Conservation (phyloP, 2,797 vertebrate species). For the Catostomus latipinnis region DNA sequence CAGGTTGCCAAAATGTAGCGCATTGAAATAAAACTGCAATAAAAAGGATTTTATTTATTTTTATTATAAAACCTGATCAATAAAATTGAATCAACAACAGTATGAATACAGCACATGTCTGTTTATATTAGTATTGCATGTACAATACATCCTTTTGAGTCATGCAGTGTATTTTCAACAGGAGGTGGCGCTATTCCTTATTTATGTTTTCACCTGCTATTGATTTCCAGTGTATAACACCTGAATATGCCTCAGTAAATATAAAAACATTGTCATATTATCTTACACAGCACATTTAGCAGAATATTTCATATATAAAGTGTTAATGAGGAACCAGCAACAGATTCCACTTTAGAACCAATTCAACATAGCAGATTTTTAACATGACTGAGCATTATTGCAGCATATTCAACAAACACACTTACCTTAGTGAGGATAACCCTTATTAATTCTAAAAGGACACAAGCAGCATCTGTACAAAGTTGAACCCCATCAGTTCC, state of each 20-base stretch:
- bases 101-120: neutral
- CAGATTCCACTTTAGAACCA: neutral
- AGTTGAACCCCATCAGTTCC: slow-evolving; percentile 65
- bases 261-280: too few relatives aligned
- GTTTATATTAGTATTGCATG: neutral
- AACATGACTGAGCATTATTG: neutral
- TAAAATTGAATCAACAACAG: neutral
- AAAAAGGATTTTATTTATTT: too few relatives aligned
- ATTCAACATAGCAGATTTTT: too few relatives aligned
- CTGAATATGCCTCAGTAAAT: neutral
- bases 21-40: neutral
- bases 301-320: too few relatives aligned
- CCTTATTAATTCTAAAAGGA: slow-evolving; percentile 87
- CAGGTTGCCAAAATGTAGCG: neutral
- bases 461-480: slow-evolving; percentile 82
- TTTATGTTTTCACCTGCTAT: too few relatives aligned
- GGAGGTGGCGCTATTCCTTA: neutral
- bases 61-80: too few relatives aligned
- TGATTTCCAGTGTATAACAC: too few relatives aligned
- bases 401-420: neutral
- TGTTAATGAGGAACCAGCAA: neutral
- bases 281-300: too few relatives aligned
- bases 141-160: neutral
- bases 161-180: neutral
- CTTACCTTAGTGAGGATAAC: slow-evolving; percentile 81